A percentile compares a stretch with the other conserved stretches of the same genome.
phyloP scores from a whole-genome alignment of 2,797 vertebrate genomes.

The Oryzias dopingdopingensis region DNA sequence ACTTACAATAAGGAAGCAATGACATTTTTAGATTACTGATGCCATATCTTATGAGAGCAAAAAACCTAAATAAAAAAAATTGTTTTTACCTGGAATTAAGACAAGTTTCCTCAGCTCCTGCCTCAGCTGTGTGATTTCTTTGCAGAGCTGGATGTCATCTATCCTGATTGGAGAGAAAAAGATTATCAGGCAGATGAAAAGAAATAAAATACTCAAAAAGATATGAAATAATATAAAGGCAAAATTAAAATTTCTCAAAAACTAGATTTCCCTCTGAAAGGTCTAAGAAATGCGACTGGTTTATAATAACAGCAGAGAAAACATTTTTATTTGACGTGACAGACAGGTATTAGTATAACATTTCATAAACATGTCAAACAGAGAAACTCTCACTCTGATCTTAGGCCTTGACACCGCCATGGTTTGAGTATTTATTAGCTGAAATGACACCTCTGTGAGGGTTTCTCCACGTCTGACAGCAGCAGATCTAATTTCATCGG shows the following conservation, averaged over 20 bases:
- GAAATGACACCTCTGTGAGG: slow-evolving; percentile 22
- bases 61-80: not conserved
- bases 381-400: not conserved
- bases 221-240: not conserved
- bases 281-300: not conserved
- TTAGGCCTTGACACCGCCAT: slow-evolving; percentile 7
- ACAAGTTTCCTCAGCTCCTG: slow-evolving; percentile 84
- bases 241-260: not conserved
- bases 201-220: not conserved
- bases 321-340: slow-evolving; percentile 4
- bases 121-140: slow-evolving; percentile 86
- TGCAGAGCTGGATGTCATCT: slow-evolving; percentile 91
- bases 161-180: slow-evolving; percentile 76
- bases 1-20: no score
- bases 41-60: no score
- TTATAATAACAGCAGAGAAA: not conserved
- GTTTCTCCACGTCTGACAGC: slow-evolving; percentile 30
- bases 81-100: slow-evolving; percentile 75
- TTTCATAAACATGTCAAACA: slow-evolving; percentile 1
- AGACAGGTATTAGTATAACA: slow-evolving; percentile 7
- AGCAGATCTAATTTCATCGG: slow-evolving; percentile 43
- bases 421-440: slow-evolving; percentile 27
- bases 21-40: no score
- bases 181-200: not conserved
- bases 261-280: not conserved